Conservation (phyloP, 2,113 vertebrate genomes). For the Astur gentilis region DNA sequence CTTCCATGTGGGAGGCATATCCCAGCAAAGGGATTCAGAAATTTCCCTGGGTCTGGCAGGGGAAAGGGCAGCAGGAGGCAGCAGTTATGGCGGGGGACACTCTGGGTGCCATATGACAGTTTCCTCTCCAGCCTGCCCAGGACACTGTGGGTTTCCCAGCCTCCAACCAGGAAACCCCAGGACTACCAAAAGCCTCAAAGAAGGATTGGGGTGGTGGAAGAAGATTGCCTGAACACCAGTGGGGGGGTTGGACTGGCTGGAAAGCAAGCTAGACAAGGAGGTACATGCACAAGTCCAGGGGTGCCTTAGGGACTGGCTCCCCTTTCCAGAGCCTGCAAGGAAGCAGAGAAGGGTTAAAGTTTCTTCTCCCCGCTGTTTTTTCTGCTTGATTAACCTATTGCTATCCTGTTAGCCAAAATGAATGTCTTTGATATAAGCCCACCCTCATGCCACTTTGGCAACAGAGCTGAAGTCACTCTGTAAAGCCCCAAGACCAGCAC, state of each 20-base stretch:
- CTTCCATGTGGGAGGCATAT: background rate
- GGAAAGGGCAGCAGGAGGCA: background rate
- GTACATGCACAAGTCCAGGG: fast-evolving
- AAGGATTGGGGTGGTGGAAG: background rate
- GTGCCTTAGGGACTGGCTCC: background rate
- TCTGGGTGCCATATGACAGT: background rate
- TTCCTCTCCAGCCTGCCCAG: background rate
- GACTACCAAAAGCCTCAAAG: background rate
- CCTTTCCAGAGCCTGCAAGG: background rate
- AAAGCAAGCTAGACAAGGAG: background rate
- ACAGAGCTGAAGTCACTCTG: background rate
- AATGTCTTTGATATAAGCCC: background rate
- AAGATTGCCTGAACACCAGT: background rate
- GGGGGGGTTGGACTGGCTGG: background rate
- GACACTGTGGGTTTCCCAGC: background rate
- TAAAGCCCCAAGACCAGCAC: background rate
- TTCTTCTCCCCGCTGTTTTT: background rate
- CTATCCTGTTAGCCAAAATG: background rate
- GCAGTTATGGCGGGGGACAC: background rate
- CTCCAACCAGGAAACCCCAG: background rate
- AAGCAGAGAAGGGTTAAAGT: background rate
- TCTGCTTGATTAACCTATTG: background rate
- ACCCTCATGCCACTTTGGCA: background rate
- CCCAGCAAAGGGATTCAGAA: background rate
- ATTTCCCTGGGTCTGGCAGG: background rate